Evolutionary conservation across 2,797 vertebrate species (phyloP), one percentile per base, ranked within the genome.

Genomic region (Clamator glandarius): DNA sequence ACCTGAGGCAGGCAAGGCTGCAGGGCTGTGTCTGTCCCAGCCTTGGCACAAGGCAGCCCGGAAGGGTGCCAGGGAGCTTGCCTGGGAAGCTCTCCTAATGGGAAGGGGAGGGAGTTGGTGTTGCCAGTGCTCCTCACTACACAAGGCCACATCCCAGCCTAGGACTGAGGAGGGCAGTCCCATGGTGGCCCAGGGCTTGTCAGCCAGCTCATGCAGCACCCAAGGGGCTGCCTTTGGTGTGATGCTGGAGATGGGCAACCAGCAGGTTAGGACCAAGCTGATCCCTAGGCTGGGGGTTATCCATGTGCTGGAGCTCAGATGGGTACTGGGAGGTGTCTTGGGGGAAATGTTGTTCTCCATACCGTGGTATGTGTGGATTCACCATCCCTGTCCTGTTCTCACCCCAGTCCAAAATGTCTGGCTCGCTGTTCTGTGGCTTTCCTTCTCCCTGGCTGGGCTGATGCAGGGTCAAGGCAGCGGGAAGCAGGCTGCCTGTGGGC

Each of bases 311-410:
- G 51, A 59, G 26, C 52, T 84, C 73, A 31, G 29, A 4, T 73
- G 57, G 26, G 11, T 41, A 8, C 67, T 62, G 51, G 48, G 48
- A 80, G 42, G 26, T 14, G 6, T 21, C 14, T 18, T 54, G 26
- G 9, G 12, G 0, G 3, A 87, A 5, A 48, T 62, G 24, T 33
- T 21, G 18, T 51, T 72, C 42, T 68, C 12, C 5, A 11, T 4
- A 39, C 15, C 10, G 2, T 20, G 26, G 6, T 0, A 3, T n/a
- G 48, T 23, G 46, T 48, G 12, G 46, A 0, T 51, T 73, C 26
- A 23, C 26, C 15, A 19, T 20, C 9, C 33, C 28, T 20, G 11
- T 52, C 41, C 67, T 72, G 29, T 59, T 82, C 36, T 42, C 10
- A 31, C 3, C 25, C 19, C 29, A 46, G 23, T 39, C 62, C 14